Base-by-base conservation (phyloP, 2,113 vertebrate species). In the Hypanus sabinus region DNA sequence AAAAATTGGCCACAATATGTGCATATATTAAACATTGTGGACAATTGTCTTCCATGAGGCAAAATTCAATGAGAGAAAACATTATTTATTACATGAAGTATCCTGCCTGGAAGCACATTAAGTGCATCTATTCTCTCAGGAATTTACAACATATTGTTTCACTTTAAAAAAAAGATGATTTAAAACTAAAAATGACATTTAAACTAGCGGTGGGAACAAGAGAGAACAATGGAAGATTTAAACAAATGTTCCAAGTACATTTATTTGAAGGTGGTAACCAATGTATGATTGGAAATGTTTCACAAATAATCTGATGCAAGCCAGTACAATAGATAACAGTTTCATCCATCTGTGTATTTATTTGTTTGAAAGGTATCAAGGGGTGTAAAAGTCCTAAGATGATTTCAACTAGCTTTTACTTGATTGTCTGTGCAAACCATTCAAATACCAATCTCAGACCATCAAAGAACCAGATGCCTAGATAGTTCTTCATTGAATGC, bases 171-270 rank as follows among this genome's bases (percentile, higher is more conserved):
- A 55, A 27, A 60, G 20, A 90, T 90, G 85, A 90, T 65, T 90
- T 65, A 65, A 90, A 68, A 68, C 85, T 90, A 33, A 65, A 90
- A 33, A 90, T 90, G 85, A 65, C 85, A 90, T 30, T 65, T 90
- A 33, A 33, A 36, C 57, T 65, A 68, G 14, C 60, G 18, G 30
- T 68, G 0, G 60, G 5, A 65, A 65, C 11, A 57, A 87, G 55
- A 85, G 46, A 57, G 81, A 30, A 14, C 57, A 65, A 65, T 65
- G 30, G 85, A 88, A 65, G 33, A 65, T 88, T 6, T 18, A 90
- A 90, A 65, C 20, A 6, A 68, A 90, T 33, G 6, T 88, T 65
- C 27, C 18, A 62, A 88, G 57, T 62, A n/a, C 27, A 62, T 88
- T 30, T 65, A 65, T 14, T 73, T 88, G 30, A 27, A 30, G 85